Percentiles rank a stretch among this genome's conserved stretches.
These are phyloP conservation scores for Meandrina meandrites DNA, from an alignment of 92 coral and sea anemone genomes.

Conservation along the genomic window DNA sequence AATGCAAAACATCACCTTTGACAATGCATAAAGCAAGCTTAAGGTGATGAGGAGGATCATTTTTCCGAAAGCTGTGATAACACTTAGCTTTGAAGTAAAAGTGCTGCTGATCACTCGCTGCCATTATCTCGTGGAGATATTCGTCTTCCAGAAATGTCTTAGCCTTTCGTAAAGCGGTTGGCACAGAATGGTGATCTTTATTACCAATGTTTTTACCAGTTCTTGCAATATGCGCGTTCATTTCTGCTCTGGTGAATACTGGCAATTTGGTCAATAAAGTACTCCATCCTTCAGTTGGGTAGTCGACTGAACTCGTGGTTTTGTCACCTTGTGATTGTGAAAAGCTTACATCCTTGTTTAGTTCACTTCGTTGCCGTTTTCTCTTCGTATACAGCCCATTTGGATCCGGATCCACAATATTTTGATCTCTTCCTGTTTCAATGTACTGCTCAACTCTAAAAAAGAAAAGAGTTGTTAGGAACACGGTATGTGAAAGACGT, in stretches of 20 bases:
- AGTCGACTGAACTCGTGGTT: neutral
- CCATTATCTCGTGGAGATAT: slow-evolving; percentile 44
- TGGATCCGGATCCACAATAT: slow-evolving; percentile 32
- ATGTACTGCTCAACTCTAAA: slow-evolving; percentile 37
- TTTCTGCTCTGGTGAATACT: slow-evolving; percentile 24
- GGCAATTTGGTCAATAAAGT: slow-evolving; percentile 21
- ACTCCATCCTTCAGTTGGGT: slow-evolving; percentile 19
- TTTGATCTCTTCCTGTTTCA: neutral
- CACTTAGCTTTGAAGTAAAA: slow-evolving; percentile 53
- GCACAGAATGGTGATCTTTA: slow-evolving; percentile 50
- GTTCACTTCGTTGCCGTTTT: neutral
- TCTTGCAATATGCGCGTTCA: slow-evolving; percentile 15
- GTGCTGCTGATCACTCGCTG: slow-evolving; percentile 46
- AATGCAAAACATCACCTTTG: slow-evolving; percentile 42
- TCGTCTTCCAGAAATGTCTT: slow-evolving; percentile 64
- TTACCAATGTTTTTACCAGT: slow-evolving; percentile 34
- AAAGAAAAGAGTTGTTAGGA: neutral
- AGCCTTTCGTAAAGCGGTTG: slow-evolving; percentile 52
- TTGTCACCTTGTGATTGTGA: neutral
- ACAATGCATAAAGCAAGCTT: slow-evolving; percentile 52
- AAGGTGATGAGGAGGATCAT: slow-evolving; percentile 43
- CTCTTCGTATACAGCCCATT: slow-evolving; percentile 21
- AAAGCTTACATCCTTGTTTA: neutral
- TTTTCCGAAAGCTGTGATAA: slow-evolving; percentile 49
- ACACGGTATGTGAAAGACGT: neutral